Conservation (phyloP, 2,113 vertebrate species). For the Carollia perspicillata region DNA sequence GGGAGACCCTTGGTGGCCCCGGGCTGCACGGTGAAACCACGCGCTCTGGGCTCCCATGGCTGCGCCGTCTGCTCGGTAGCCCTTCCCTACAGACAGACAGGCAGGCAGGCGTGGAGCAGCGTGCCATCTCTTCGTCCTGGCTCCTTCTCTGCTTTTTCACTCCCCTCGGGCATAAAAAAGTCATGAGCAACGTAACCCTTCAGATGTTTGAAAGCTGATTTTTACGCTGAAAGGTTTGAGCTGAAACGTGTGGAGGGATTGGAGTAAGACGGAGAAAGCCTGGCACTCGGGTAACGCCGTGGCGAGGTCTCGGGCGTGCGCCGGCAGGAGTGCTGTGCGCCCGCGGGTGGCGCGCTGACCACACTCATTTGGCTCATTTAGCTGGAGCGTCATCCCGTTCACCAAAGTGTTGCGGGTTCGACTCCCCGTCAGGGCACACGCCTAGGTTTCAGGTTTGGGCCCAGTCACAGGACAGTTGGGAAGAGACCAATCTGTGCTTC, state of each 20-base stretch:
- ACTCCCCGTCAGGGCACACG: too few relatives aligned
- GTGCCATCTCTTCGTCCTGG: background rate
- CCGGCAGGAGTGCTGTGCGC: background rate
- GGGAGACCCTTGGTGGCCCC: background rate
- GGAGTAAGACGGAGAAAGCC: background rate
- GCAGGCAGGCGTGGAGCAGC: accelerated
- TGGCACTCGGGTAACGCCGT: background rate
- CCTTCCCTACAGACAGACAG: background rate
- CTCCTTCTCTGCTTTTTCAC: background rate
- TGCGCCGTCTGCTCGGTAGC: accelerated
- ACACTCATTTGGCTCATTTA: too few relatives aligned
- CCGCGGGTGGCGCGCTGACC: background rate
- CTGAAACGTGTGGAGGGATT: background rate
- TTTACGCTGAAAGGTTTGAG: background rate
- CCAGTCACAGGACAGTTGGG: too few relatives aligned
- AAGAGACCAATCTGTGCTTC: too few relatives aligned
- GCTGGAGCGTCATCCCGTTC: too few relatives aligned
- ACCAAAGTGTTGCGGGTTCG: too few relatives aligned
- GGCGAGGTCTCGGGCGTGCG: background rate
- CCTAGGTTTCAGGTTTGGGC: too few relatives aligned
- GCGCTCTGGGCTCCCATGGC: background rate
- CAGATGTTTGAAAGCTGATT: background rate
- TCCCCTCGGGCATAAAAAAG: background rate
- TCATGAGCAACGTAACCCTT: background rate
- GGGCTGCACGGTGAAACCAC: background rate